A percentile compares a stretch with the other conserved stretches of the same genome.
Conservation (phyloP, 2,888 invertebrate genomes). For the Drosophila prostipennis region DNA sequence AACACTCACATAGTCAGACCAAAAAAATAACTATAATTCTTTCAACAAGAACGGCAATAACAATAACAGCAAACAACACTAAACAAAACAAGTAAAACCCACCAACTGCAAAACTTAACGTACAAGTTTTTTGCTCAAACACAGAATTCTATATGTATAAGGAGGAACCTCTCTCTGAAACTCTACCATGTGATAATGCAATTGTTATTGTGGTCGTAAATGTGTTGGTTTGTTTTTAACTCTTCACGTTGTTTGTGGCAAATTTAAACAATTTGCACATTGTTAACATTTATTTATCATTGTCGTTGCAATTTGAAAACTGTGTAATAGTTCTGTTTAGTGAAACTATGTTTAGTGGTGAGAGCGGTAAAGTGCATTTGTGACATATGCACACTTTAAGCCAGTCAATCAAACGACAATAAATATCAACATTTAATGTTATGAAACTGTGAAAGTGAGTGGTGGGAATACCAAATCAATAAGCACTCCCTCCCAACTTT, state of each 20-base stretch:
- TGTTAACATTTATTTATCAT: slow-evolving; percentile 74
- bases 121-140: slow-evolving; percentile 9
- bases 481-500: background rate
- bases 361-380: background rate
- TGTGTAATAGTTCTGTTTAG: slow-evolving; percentile 8
- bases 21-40: slow-evolving; percentile 9
- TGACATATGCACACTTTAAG: background rate
- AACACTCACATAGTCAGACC: background rate
- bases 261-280: slow-evolving; percentile 71
- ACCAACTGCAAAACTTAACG: slow-evolving; percentile 10
- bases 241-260: slow-evolving; percentile 33
- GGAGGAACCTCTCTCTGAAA: background rate
- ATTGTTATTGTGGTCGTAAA: slow-evolving; percentile 70
- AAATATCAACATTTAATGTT: slow-evolving; percentile 2
- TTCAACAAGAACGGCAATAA: slow-evolving; percentile 4
- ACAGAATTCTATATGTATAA: slow-evolving; percentile 2
- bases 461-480: slow-evolving; percentile 4
- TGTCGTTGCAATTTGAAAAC: slow-evolving; percentile 56
- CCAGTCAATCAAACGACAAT: slow-evolving; percentile 7
- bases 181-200: slow-evolving; percentile 60
- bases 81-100: slow-evolving; percentile 3
- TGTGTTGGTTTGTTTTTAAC: slow-evolving; percentile 56
- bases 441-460: slow-evolving; percentile 2
- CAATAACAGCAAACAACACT: slow-evolving; percentile 5
- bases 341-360: background rate